These are phyloP conservation scores for Synergus japonicus DNA, from an alignment of 2,888 invertebrate genomes.

Conservation along the genomic window DNA sequence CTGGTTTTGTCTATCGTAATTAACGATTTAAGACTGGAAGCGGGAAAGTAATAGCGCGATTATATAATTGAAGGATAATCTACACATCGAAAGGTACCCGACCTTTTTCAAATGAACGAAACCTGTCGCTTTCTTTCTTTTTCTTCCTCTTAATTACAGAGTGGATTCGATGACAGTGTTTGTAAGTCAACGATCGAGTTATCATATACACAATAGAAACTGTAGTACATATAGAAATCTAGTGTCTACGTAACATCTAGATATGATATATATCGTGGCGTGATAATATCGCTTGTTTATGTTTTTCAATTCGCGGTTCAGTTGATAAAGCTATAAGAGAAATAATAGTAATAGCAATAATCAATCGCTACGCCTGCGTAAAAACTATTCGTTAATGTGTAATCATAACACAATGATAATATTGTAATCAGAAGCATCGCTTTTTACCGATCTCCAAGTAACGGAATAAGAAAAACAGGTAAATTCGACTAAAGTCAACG, in stretches of 20 bases:
- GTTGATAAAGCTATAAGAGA: slow-evolving; percentile 7
- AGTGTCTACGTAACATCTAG: slow-evolving; percentile 34
- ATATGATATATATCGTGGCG: slow-evolving; percentile 34
- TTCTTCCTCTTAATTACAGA: background rate
- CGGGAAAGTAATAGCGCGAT: slow-evolving; percentile 14
- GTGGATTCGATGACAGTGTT: slow-evolving; percentile 9
- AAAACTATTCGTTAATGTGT: slow-evolving; percentile 51
- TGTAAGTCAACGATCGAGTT: slow-evolving; percentile 23
- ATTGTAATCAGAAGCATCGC: slow-evolving; percentile 21
- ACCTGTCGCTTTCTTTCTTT: slow-evolving; percentile 33
- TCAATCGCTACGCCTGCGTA: slow-evolving; percentile 43
- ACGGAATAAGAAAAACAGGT: slow-evolving; percentile 60
- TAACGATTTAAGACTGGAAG: background rate
- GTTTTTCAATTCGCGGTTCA: slow-evolving; percentile 11
- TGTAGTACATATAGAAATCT: slow-evolving; percentile 24
- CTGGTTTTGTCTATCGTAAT: background rate
- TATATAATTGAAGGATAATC: slow-evolving; percentile 22
- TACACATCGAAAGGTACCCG: slow-evolving; percentile 31
- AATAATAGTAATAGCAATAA: background rate
- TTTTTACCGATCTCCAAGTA: slow-evolving; percentile 51
- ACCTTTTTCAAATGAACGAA: slow-evolving; percentile 28
- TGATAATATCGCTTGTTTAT: slow-evolving; percentile 10
- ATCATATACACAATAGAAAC: slow-evolving; percentile 26
- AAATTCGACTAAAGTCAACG: slow-evolving; percentile 61
- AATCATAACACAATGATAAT: slow-evolving; percentile 24